Evolutionary conservation across 2,888 invertebrate genomes (phyloP).

Genomic region (Clepsis dumicolana): DNA sequence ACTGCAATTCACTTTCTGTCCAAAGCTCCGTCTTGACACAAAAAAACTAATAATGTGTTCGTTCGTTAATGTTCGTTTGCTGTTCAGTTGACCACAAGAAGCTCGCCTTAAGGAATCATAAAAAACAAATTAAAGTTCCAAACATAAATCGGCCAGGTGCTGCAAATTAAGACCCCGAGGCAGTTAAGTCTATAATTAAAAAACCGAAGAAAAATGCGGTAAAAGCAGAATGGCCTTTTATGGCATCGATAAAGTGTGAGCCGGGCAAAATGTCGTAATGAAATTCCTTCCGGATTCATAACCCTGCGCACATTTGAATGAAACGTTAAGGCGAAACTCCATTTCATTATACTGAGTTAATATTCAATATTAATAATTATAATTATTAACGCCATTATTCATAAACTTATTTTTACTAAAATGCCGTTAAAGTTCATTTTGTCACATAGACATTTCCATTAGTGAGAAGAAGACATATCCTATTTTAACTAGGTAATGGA

Average conservation of each 20-base stretch:
- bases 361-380: too few relatives aligned
- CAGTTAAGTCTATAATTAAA: conserved; percentile 28
- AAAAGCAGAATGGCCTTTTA: conserved; percentile 50
- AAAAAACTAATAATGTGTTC: too few relatives aligned
- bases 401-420: too few relatives aligned
- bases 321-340: conserved; percentile 36
- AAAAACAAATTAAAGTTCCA: conserved; percentile 4
- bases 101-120: conserved; percentile 2
- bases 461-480: too few relatives aligned
- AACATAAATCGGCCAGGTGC: conserved; percentile 21
- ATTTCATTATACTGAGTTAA: conserved; percentile 33
- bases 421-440: too few relatives aligned
- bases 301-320: conserved; percentile 48
- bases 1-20: too few relatives aligned
- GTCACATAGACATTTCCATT: too few relatives aligned
- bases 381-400: too few relatives aligned
- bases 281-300: conserved; percentile 73
- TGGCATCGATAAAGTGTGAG: conserved; percentile 53
- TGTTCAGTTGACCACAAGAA: too few relatives aligned
- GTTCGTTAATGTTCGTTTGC: too few relatives aligned
- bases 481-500: too few relatives aligned
- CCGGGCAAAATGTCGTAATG: conserved; percentile 66
- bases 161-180: conserved; percentile 11
- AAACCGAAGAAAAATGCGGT: conserved; percentile 21
- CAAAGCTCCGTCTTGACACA: too few relatives aligned